Conservation (phyloP, 2,113 vertebrate genomes). For the Hypocryptadius cinnamomeus region DNA sequence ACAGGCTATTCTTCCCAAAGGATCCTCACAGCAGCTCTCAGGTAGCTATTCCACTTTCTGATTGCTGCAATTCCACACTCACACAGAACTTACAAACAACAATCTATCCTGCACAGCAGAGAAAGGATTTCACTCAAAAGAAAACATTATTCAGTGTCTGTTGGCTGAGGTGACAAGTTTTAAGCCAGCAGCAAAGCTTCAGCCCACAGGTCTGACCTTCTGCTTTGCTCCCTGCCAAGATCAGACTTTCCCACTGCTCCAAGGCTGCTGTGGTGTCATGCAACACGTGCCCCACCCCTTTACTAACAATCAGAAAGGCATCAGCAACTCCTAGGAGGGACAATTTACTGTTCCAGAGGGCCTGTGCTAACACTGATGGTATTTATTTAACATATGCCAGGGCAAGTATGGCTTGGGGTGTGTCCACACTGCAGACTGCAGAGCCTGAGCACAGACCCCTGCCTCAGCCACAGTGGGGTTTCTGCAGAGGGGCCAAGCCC, state of each 20-base stretch:
- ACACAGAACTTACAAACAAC: background rate
- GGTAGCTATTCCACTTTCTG: background rate
- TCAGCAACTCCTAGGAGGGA: background rate
- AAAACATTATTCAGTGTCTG: background rate
- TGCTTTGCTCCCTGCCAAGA: background rate
- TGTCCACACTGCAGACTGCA: background rate
- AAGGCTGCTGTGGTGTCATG: background rate
- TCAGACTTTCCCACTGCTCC: background rate
- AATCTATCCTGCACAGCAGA: background rate
- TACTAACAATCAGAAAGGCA: background rate
- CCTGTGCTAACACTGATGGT: background rate
- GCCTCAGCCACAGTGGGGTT: background rate
- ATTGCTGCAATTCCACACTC: background rate
- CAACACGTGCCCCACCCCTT: background rate
- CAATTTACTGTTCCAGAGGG: background rate
- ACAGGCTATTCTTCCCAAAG: background rate
- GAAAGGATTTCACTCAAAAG: background rate
- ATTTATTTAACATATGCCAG: background rate
- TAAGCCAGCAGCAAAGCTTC: background rate
- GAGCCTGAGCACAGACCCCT: background rate
- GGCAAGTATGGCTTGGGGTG: background rate
- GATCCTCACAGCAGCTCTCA: background rate
- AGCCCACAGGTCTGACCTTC: background rate
- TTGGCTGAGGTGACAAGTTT: background rate
- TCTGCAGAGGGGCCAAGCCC: background rate